A percentile compares a stretch with the other conserved stretches of the same genome.
phyloP scores from a whole-genome alignment of 2,797 vertebrate species.

The Poecilia wingei region DNA sequence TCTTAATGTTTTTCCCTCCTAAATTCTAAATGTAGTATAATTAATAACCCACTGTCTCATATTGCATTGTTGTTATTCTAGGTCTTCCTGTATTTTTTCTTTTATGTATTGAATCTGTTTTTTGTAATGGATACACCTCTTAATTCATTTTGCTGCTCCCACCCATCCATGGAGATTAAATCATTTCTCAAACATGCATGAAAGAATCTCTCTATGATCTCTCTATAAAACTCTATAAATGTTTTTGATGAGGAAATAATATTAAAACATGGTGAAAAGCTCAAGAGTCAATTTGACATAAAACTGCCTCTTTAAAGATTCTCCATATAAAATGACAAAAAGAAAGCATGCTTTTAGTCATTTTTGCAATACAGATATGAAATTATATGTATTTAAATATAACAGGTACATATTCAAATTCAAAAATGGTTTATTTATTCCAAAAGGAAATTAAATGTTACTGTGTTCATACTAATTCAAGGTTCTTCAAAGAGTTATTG shows the following conservation, averaged over 20 bases:
- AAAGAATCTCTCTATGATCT: too few species aligned
- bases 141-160: too few species aligned
- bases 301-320: background rate
- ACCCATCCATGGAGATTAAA: too few species aligned
- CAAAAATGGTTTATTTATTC: too few species aligned
- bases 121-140: background rate
- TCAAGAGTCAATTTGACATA: too few species aligned
- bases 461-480: too few species aligned
- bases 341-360: background rate
- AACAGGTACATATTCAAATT: background rate
- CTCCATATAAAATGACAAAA: background rate
- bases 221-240: too few species aligned
- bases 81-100: background rate
- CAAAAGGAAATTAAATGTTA: too few species aligned
- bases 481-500: too few species aligned
- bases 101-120: background rate
- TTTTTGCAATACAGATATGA: background rate
- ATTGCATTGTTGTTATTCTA: background rate
- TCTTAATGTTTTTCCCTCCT: background rate
- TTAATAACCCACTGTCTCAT: background rate
- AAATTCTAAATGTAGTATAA: background rate
- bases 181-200: too few species aligned
- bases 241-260: too few species aligned
- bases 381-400: background rate
- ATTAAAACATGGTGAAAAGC: too few species aligned